phyloP scores from a whole-genome alignment of 2,113 vertebrate genomes.

The Sporophila hypoxantha region DNA sequence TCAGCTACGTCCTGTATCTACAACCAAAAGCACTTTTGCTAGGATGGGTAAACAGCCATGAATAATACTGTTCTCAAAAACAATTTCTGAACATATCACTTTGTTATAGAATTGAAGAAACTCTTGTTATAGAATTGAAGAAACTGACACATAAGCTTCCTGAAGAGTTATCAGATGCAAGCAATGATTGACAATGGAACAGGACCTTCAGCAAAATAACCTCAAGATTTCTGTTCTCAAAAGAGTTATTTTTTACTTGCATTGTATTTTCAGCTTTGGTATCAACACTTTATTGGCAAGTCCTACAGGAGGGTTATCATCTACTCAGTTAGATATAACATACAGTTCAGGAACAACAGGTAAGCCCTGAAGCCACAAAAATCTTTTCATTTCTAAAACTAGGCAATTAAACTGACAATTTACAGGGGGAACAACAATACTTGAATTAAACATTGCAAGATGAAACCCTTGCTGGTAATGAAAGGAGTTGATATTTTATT shows the following conservation, averaged over 20 bases:
- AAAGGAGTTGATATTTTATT: constrained; percentile 35
- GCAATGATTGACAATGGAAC: background rate
- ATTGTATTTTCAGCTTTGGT: background rate
- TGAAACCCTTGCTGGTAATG: constrained; percentile 27
- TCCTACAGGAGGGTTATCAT: constrained; percentile 7
- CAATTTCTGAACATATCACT: background rate
- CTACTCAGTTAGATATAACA: background rate
- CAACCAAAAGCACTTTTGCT: background rate
- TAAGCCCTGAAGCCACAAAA: constrained; percentile 26
- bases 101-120: background rate
- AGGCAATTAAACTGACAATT: constrained; percentile 38
- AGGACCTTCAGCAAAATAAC: background rate
- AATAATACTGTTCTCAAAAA: background rate
- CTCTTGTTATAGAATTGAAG: background rate
- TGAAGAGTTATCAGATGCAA: background rate
- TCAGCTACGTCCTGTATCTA: background rate
- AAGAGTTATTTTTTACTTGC: background rate
- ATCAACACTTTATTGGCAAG: constrained; percentile 16
- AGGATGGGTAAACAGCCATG: background rate
- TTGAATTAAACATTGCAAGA: constrained; percentile 55
- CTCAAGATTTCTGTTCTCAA: background rate
- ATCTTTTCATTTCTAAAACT: constrained; percentile 29
- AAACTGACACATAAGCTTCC: background rate
- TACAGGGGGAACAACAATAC: background rate
- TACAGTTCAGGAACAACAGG: background rate